Evolutionary conservation across 2,113 vertebrate species (phyloP), one percentile per base, ranked within the genome.

Genomic region (Suricata suricatta): DNA sequence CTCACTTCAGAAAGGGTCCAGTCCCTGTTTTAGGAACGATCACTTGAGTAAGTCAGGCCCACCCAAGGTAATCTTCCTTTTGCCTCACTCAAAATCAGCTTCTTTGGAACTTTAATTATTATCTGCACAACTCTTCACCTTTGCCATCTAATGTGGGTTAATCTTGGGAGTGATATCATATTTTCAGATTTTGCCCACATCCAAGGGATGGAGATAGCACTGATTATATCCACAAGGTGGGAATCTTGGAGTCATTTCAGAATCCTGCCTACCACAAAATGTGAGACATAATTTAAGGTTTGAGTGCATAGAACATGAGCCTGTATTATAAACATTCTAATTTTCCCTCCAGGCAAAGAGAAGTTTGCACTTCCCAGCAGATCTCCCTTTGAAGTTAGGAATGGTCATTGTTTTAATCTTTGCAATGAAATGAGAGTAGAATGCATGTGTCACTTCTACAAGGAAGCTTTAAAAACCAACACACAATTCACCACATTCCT

Each of bases 321-420:
- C 1, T 35, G 9, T 79, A 23, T 79, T 16, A 35, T 47, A 68
- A 44, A 54, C 60, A 25, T 92, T 81, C 79, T 83, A 31, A 2
- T 52, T 64, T 76, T 93, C 38, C 38, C 16, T 57, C 8, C n/a
- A 72, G 66, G 35, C 9, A 83, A 94, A 96, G 50, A 11, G 17
- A 77, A 25, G 52, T 72, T 85, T 72, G 11, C 6, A n/a, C 2
- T 72, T 79, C 31, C 13, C 21, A 69, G 21, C n/a, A 23, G 10
- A 63, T 74, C 11, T 10, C 10, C 35, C 27, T 94, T 92, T 72
- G 33, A 97, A 96, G 35, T 90, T 90, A 96, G 27, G 3, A 33
- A 94, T 0, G 15, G 44, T 8, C 63, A 88, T 47, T 92, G 50
- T 96, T 91, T 93, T 96, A 66, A 76, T 66, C n/a, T 68, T 90